Conservation (phyloP, 2,113 vertebrate genomes). For the Coptodon bakossiorum region DNA sequence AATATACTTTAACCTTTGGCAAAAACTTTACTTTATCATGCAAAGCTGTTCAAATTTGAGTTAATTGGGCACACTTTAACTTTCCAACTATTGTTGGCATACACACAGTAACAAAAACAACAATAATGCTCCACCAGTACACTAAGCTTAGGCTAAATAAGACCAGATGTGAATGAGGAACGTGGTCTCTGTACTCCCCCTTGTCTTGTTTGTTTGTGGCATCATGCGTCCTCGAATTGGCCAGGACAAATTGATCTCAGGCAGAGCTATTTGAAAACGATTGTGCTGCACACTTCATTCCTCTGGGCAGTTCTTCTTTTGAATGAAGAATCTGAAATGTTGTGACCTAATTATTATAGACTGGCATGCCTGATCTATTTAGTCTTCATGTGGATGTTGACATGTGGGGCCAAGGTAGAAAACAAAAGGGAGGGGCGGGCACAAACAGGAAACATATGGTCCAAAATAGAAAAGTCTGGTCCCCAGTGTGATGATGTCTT, state of each 20-base stretch:
- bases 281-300: neutral
- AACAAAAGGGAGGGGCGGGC: neutral
- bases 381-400: neutral
- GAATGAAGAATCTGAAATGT: conserved; percentile 8
- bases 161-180: conserved; percentile 33
- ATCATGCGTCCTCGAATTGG: conserved; percentile 3
- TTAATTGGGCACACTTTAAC: neutral
- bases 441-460: neutral
- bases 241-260: conserved; percentile 45
- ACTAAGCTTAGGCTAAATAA: conserved; percentile 14
- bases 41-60: neutral
- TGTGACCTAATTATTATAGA: conserved; percentile 24
- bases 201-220: conserved; percentile 27
- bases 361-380: neutral
- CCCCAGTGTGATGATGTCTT: neutral
- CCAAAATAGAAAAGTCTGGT: neutral
- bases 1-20: neutral
- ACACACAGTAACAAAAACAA: conserved; percentile 7
- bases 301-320: neutral
- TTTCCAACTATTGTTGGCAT: neutral
- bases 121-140: neutral
- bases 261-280: conserved; percentile 15
- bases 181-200: conserved; percentile 9
- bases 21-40: neutral
- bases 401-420: neutral